Percentiles rank a stretch among this genome's conserved stretches.
Evolutionary conservation across 2,797 vertebrate genomes (phyloP).

Genomic region (Alauda arvensis): DNA sequence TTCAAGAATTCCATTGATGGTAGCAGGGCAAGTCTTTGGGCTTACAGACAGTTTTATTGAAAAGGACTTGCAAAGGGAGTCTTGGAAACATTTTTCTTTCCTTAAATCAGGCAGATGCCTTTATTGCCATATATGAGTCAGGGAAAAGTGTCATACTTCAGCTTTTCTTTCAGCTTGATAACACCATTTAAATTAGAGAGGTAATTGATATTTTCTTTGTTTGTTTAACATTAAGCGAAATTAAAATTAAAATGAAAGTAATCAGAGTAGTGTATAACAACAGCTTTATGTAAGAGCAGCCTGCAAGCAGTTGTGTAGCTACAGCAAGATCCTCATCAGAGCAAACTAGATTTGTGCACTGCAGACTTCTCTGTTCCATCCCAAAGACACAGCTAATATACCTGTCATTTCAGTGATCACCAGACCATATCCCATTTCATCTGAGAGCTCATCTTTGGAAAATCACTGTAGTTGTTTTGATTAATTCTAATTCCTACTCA

Average conservation of each 20-base stretch:
- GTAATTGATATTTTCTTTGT: not conserved
- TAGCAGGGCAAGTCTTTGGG: not conserved
- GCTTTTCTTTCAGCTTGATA: not conserved
- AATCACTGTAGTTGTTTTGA: not conserved
- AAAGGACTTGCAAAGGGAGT: not conserved
- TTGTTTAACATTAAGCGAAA: not conserved
- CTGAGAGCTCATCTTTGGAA: not conserved
- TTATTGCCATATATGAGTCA: not conserved
- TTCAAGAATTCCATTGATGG: not conserved
- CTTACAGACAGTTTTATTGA: not conserved
- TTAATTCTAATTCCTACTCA: not conserved
- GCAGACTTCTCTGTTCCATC: not conserved
- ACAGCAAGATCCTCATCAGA: not conserved
- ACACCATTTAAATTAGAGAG: not conserved
- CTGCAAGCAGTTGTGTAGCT: not conserved
- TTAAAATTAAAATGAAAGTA: not conserved
- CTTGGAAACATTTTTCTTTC: not conserved
- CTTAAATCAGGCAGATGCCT: not conserved
- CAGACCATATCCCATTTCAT: not conserved
- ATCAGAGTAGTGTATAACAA: not conserved
- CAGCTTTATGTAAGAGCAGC: not conserved
- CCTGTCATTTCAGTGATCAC: not conserved
- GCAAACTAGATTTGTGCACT: not conserved
- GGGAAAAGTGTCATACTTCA: not conserved
- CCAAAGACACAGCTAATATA: not conserved